phyloP scores from a whole-genome alignment of 2,888 invertebrate species.

The Ceramica pisi region DNA sequence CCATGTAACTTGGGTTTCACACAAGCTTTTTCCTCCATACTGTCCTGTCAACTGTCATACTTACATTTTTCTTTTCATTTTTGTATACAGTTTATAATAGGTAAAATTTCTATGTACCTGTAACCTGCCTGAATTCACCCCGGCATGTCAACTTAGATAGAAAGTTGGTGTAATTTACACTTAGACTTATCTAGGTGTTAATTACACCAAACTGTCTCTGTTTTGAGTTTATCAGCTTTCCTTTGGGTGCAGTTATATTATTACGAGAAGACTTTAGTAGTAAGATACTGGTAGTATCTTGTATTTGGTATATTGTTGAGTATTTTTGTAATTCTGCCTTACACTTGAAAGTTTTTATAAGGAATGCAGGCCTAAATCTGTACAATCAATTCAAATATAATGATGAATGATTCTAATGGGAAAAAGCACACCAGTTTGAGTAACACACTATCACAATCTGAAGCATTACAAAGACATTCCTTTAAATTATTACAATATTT shows the following conservation, averaged over 20 bases:
- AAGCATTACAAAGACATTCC: too few species aligned
- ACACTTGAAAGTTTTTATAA: background rate
- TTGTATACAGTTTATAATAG: background rate
- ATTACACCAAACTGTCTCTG: conserved; percentile 39
- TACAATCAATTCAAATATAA: background rate
- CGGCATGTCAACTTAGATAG: conserved; percentile 35
- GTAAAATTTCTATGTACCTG: conserved; percentile 5
- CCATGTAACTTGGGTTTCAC: too few species aligned
- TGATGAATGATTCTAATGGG: too few species aligned
- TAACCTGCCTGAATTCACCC: conserved; percentile 23
- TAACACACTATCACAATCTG: too few species aligned
- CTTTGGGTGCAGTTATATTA: conserved; percentile 1
- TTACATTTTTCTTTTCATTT: background rate
- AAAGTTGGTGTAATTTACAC: conserved; percentile 43
- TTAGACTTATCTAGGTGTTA: conserved; percentile 29
- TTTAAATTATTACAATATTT: too few species aligned
- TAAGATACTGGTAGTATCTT: background rate
- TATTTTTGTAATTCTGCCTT: background rate
- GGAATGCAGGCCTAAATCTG: background rate
- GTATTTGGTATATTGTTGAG: background rate
- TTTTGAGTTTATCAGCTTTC: conserved; percentile 19
- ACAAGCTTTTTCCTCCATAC: background rate
- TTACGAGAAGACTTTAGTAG: background rate
- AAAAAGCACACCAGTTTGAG: too few species aligned
- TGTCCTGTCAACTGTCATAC: too few species aligned